These are phyloP conservation scores for Psix sp. DNA, from an alignment of 1,140 invertebrate genomes.

Conservation along the genomic window DNA sequence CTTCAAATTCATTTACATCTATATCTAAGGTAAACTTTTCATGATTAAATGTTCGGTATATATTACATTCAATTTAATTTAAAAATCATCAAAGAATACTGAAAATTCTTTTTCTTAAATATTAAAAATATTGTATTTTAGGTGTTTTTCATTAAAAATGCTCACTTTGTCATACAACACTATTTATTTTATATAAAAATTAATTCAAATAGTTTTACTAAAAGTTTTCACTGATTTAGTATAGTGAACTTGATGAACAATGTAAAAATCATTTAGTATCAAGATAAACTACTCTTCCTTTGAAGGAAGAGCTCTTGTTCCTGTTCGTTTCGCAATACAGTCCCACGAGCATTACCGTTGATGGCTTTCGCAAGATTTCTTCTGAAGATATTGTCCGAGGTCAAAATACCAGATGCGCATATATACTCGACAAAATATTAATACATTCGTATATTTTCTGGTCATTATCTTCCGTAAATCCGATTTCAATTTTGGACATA, in stretches of 20 bases:
- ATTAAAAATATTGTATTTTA: no score
- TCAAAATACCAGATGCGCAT: slow-evolving; percentile 54
- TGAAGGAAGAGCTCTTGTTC: slow-evolving; percentile 37
- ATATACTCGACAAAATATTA: slow-evolving; percentile 49
- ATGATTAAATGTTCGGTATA: no score
- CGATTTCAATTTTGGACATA: not conserved
- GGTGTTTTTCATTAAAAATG: no score
- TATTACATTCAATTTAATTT: no score
- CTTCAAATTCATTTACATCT: no score
- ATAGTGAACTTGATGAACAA: slow-evolving; percentile 20
- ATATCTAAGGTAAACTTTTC: no score
- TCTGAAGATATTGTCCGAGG: slow-evolving; percentile 45
- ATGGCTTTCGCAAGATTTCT: slow-evolving; percentile 58
- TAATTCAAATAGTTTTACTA: not conserved
- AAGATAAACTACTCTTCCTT: slow-evolving; percentile 38
- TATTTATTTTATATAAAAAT: no score
- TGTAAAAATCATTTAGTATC: slow-evolving; percentile 34
- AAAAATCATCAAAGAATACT: no score
- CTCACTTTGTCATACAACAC: no score
- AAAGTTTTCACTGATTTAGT: not conserved
- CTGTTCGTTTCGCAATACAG: slow-evolving; percentile 28
- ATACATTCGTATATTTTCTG: slow-evolving; percentile 34
- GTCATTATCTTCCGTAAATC: slow-evolving; percentile 6
- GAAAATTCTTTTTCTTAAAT: no score
- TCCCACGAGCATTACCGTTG: slow-evolving; percentile 55